Evolutionary conservation across 2,113 vertebrate genomes (phyloP), one percentile per base, ranked within the genome.

Genomic region (Ranitomeya variabilis): DNA sequence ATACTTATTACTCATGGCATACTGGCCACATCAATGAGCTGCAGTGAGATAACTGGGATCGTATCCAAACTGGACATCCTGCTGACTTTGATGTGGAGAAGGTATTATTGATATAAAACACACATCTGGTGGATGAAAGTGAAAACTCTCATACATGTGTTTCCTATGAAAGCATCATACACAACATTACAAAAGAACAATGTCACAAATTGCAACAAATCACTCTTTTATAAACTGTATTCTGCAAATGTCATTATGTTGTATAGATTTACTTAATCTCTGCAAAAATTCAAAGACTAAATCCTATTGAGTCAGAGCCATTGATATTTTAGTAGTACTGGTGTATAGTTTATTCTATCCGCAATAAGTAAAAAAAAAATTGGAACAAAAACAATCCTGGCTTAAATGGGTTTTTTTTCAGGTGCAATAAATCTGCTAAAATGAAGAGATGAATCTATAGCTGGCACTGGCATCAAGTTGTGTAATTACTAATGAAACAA

Each of bases 211-310:
- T 86, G 55, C 77, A 64, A 86, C 85, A 86, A 86, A 86, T 86
- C 62, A 31, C 16, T 74, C 60, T 84, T 84, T 69, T 71, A 55
- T 37, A 74, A 79, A 79, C 15, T 23, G 64, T 67, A 80, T 52
- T 87, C 86, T 87, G 86, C 62, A 69, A 87, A 87, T 87, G 77
- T 80, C 60, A 80, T 87, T 87, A 87, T 66, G 62, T 71, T 81
- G 77, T 69, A 57, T 80, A 80, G 77, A 71, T 81, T 67, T 80
- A 80, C 64, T 80, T 57, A 80, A 87, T 87, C 52, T 52, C 74
- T 79, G 51, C 55, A 79, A 15, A 87, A 80, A 80, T 31, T 80
- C n/a, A 55, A 87, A 19, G 60, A 66, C 78, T 71, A 64, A 81
- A 45, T 66, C 51, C 7, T 37, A 51, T 23, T 79, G 69, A 74